Conservation (phyloP, 2,888 invertebrate species). For the Hydrotaea cyrtoneurina region DNA sequence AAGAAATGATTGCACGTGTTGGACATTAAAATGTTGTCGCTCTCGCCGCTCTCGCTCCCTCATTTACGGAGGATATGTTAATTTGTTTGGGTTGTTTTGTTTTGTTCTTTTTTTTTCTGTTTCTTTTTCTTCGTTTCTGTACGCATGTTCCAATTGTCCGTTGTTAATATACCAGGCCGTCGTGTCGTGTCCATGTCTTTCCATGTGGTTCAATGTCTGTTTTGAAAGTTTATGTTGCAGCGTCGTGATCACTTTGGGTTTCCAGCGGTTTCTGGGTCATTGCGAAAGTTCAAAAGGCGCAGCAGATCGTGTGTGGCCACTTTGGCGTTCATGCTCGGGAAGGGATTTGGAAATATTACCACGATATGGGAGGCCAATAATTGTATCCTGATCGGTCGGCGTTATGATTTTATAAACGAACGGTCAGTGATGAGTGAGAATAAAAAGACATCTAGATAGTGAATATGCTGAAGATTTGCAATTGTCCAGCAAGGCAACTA, state of each 20-base stretch:
- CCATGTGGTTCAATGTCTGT: background rate
- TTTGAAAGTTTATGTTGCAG: background rate
- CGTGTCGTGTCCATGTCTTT: slow-evolving; percentile 36
- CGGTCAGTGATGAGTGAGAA: too few relatives aligned
- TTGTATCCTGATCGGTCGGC: too few relatives aligned
- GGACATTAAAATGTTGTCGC: slow-evolving; percentile 57
- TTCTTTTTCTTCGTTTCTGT: too few relatives aligned
- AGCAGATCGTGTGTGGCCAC: background rate
- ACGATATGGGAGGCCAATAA: too few relatives aligned
- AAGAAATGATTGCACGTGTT: slow-evolving; percentile 58
- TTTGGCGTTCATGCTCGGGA: too few relatives aligned
- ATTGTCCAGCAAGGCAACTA: too few relatives aligned
- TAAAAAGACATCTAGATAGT: too few relatives aligned
- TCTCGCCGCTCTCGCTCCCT: background rate
- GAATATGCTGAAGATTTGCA: too few relatives aligned
- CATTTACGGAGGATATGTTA: slow-evolving; percentile 58
- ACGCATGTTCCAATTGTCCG: slow-evolving; percentile 17
- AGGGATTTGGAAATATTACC: too few relatives aligned
- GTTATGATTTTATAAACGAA: too few relatives aligned
- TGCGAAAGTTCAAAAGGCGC: slow-evolving; percentile 47
- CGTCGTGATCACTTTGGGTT: background rate
- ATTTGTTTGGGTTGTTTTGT: background rate
- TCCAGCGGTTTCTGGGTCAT: slow-evolving; percentile 7
- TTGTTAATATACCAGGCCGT: slow-evolving; percentile 23
- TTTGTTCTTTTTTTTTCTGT: too few relatives aligned